Conservation (phyloP, 1,140 invertebrate genomes). For the Lepidostoma basale region DNA sequence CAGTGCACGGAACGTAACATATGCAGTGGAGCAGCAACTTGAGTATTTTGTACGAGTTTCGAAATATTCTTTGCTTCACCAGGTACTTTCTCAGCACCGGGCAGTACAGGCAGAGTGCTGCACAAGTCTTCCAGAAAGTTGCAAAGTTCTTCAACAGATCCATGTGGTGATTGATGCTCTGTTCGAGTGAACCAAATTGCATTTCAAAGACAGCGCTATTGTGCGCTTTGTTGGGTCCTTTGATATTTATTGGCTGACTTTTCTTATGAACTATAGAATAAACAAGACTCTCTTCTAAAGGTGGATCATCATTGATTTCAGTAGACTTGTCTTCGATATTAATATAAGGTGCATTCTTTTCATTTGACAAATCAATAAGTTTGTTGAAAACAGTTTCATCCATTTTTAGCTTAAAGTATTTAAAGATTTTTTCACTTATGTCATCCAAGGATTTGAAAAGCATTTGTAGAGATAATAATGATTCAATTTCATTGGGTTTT, state of each 20-base stretch:
- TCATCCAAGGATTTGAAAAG: slow-evolving; percentile 61
- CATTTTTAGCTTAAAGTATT: slow-evolving; percentile 52
- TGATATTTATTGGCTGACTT: slow-evolving; percentile 11
- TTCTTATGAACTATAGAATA: background rate
- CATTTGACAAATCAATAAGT: slow-evolving; percentile 50
- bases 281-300: background rate
- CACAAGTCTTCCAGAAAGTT: slow-evolving; percentile 65
- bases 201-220: slow-evolving; percentile 16
- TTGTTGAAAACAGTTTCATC: slow-evolving; percentile 49
- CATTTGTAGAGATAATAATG: slow-evolving; percentile 57
- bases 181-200: slow-evolving; percentile 21
- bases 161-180: slow-evolving; percentile 47
- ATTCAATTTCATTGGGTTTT: slow-evolving; percentile 52
- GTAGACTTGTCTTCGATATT: background rate
- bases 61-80: slow-evolving; percentile 49
- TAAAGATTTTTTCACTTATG: slow-evolving; percentile 56
- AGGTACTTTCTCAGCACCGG: slow-evolving; percentile 62
- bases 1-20: slow-evolving; percentile 42
- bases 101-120: slow-evolving; percentile 63
- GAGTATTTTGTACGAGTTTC: slow-evolving; percentile 53
- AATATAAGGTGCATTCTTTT: slow-evolving; percentile 47
- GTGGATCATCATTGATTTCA: background rate
- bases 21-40: slow-evolving; percentile 52
- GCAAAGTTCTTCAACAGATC: slow-evolving; percentile 52
- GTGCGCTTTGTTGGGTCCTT: slow-evolving; percentile 27